phyloP scores from a whole-genome alignment of 2,888 invertebrate genomes.

The Dryocosmus kuriphilus region DNA sequence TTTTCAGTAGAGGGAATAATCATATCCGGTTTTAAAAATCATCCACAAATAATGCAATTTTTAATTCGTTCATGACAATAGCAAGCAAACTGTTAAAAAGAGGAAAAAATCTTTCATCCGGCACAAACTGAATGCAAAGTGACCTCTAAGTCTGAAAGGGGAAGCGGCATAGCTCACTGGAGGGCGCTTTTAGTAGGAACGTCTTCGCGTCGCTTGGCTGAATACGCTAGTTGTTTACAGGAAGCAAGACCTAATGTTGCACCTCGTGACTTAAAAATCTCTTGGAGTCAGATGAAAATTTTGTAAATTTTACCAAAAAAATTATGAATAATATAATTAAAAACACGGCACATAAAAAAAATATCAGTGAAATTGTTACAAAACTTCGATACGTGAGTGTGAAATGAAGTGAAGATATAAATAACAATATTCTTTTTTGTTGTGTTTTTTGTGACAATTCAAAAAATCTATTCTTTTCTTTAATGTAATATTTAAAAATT shows the following conservation, averaged over 20 bases:
- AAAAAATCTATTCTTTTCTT: neutral
- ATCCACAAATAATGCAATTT: too few species aligned
- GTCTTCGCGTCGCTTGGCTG: too few species aligned
- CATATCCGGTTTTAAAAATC: too few species aligned
- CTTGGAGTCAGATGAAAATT: neutral
- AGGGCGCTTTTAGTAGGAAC: slow-evolving; percentile 61
- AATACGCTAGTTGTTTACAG: slow-evolving; percentile 48
- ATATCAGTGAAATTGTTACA: slow-evolving; percentile 7
- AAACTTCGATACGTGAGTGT: slow-evolving; percentile 34
- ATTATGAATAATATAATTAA: slow-evolving; percentile 31
- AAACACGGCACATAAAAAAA: slow-evolving; percentile 18
- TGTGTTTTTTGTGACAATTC: neutral
- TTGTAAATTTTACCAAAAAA: neutral
- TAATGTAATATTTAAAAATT: neutral
- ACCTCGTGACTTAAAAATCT: slow-evolving; percentile 6
- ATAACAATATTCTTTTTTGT: neutral
- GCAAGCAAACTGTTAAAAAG: slow-evolving; percentile 43
- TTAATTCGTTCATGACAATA: too few species aligned
- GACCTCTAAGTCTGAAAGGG: too few species aligned
- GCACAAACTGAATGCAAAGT: neutral
- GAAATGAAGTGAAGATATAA: neutral
- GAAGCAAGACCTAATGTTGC: slow-evolving; percentile 33
- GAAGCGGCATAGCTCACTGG: slow-evolving; percentile 50
- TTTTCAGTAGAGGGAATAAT: too few species aligned
- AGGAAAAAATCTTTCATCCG: slow-evolving; percentile 4